phyloP scores from a whole-genome alignment of 2,797 vertebrate species.

The Salarias fasciatus region DNA sequence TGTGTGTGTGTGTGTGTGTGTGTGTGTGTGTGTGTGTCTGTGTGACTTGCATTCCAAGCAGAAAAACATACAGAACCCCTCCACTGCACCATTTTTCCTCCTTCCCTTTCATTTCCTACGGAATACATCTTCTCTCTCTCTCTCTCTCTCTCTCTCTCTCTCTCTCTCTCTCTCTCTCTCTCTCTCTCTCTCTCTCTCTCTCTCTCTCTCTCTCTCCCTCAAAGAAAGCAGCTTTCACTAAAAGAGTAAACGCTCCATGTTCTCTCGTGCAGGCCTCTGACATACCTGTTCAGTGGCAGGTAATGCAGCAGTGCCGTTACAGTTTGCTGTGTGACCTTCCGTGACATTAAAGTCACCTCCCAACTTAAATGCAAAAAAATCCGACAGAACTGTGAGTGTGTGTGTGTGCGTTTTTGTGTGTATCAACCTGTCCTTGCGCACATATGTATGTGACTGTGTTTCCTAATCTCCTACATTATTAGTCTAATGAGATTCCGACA shows the following conservation, averaged over 20 bases:
- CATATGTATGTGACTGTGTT: background rate
- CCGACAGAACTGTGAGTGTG: slow-evolving; percentile 18
- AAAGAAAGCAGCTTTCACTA: slow-evolving; percentile 32
- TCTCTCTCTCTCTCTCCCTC: slow-evolving; percentile 24
- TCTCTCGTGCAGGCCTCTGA: slow-evolving; percentile 47
- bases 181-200: slow-evolving; percentile 37
- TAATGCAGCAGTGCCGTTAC: slow-evolving; percentile 57
- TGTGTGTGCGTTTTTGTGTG: background rate
- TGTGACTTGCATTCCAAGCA: slow-evolving; percentile 75
- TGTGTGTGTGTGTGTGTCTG: slow-evolving; percentile 21
- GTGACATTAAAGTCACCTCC: slow-evolving; percentile 69
- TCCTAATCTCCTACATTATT: slow-evolving; percentile 67
- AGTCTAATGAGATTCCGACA: slow-evolving; percentile 74
- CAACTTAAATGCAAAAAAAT: slow-evolving; percentile 59
- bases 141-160: no score
- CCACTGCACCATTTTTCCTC: slow-evolving; percentile 67
- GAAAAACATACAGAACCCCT: slow-evolving; percentile 66
- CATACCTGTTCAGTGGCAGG: slow-evolving; percentile 56
- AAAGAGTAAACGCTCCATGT: slow-evolving; percentile 52
- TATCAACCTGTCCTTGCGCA: slow-evolving; percentile 1
- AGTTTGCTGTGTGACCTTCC: slow-evolving; percentile 68
- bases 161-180: background rate
- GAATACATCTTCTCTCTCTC: no score
- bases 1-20: background rate
- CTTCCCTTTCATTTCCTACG: slow-evolving; percentile 41